Evolutionary conservation across 2,797 vertebrate genomes (phyloP).

Genomic region (Squalus acanthias): DNA sequence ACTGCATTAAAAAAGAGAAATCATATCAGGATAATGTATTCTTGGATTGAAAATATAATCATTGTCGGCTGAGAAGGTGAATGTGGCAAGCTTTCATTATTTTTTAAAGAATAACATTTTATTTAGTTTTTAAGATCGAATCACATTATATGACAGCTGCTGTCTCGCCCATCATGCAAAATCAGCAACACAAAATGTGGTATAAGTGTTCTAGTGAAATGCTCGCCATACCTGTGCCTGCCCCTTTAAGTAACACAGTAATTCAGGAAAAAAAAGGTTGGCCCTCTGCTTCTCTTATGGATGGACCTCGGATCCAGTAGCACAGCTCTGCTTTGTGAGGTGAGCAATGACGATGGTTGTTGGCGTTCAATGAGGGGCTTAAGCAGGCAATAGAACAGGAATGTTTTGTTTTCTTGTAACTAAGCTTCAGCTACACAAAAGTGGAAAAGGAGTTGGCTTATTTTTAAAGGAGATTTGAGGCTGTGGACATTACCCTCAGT

Average conservation of each 20-base stretch:
- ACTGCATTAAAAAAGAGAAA: background rate
- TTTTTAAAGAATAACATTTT: background rate
- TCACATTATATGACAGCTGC: too few species aligned
- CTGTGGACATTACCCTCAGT: too few species aligned
- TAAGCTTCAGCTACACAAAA: too few species aligned
- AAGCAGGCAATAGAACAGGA: background rate
- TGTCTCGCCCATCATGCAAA: background rate
- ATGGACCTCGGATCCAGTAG: too few species aligned
- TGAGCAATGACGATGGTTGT: background rate
- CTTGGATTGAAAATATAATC: background rate
- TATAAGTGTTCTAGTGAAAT: background rate
- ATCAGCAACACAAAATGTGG: background rate
- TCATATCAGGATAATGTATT: background rate
- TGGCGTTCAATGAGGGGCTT: background rate
- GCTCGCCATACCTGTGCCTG: background rate
- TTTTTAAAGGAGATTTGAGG: background rate
- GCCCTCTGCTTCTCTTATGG: background rate
- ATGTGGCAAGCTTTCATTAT: background rate
- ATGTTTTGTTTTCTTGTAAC: background rate
- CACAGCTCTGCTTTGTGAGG: background rate
- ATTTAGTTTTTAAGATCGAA: too few species aligned
- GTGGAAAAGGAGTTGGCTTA: background rate
- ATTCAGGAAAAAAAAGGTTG: background rate
- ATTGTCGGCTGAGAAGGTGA: background rate
- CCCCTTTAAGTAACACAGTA: background rate